These are phyloP conservation scores for Crossaster papposus DNA, from an alignment of 53 echinoderm and acorn worm species.

Conservation along the genomic window DNA sequence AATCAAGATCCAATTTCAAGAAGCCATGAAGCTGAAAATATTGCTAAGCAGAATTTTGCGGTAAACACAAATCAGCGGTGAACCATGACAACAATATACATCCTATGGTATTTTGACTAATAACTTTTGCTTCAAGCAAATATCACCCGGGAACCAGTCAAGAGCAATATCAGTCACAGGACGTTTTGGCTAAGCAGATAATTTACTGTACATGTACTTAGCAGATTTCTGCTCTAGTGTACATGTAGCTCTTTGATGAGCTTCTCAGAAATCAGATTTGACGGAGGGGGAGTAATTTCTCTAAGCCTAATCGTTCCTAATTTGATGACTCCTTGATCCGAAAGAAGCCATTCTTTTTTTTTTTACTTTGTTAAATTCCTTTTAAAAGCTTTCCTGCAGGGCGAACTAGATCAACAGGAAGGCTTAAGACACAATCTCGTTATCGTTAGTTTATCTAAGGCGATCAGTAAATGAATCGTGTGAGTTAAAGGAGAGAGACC, in stretches of 20 bases:
- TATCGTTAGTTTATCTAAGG: neutral
- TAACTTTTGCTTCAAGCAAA: too few relatives aligned
- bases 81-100: neutral
- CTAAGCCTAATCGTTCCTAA: constrained; percentile 13
- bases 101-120: too few relatives aligned
- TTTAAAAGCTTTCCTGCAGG: neutral
- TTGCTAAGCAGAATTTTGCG: too few relatives aligned
- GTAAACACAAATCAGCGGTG: neutral
- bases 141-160: neutral
- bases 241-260: too few relatives aligned
- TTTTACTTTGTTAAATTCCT: neutral
- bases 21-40: too few relatives aligned
- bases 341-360: neutral
- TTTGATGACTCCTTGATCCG: constrained; percentile 17
- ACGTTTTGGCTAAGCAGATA: too few relatives aligned
- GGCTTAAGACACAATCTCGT: neutral
- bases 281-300: neutral
- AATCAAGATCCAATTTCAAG: neutral
- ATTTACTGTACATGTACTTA: too few relatives aligned
- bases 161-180: too few relatives aligned
- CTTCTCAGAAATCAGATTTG: neutral
- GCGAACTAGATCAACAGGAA: constrained; percentile 7
- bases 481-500: neutral
- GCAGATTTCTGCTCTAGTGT: too few relatives aligned
- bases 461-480: neutral